phyloP scores from a whole-genome alignment of 2,797 vertebrate genomes.

The Tenualosa thibaudeaui region DNA sequence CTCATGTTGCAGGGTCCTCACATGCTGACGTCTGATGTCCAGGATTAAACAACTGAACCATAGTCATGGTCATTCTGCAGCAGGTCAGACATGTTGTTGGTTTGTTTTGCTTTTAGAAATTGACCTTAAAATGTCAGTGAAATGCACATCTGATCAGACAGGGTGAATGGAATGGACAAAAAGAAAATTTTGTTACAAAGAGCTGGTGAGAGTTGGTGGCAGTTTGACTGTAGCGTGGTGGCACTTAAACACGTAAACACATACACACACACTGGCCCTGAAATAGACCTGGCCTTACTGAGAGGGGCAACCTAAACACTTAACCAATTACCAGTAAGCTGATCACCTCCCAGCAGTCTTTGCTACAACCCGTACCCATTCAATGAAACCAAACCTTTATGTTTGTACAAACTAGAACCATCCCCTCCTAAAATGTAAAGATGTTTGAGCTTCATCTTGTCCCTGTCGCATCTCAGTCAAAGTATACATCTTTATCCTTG shows the following conservation, averaged over 20 bases:
- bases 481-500: background rate
- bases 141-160: background rate
- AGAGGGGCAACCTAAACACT: conserved; percentile 27
- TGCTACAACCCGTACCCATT: conserved; percentile 4
- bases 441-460: background rate
- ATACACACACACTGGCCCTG: conserved; percentile 12
- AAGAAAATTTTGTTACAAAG: background rate
- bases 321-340: conserved; percentile 48
- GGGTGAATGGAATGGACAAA: background rate
- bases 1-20: conserved; percentile 33
- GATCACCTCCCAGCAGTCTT: conserved; percentile 27
- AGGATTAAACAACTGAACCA: conserved; percentile 34
- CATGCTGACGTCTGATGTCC: conserved; percentile 48
- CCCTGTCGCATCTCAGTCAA: background rate
- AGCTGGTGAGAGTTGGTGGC: background rate
- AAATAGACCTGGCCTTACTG: conserved; percentile 37
- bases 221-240: background rate
- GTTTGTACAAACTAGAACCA: background rate
- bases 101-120: background rate
- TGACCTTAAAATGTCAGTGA: background rate
- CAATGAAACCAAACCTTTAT: background rate
- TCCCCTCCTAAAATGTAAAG: background rate
- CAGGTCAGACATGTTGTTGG: conserved; percentile 40
- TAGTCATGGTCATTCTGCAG: conserved; percentile 55
- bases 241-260: conserved; percentile 26